Evolutionary conservation across 2,888 invertebrate genomes (phyloP).

Genomic region (Amaurobius ferox): DNA sequence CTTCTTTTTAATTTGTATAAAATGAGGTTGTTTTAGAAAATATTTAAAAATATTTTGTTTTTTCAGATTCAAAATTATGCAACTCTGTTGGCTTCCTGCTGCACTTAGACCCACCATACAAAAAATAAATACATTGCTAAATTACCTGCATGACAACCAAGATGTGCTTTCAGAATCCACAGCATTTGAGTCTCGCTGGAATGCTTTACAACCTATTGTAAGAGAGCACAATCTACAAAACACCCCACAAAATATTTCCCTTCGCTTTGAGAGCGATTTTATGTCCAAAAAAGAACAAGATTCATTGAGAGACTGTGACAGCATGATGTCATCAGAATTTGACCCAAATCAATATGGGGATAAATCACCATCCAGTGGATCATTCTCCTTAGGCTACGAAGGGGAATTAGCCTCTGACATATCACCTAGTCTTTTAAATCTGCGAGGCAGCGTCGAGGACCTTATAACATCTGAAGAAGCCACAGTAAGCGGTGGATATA

Average conservation of each 20-base stretch:
- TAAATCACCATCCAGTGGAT: slow-evolving; percentile 66
- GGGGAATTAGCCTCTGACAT: slow-evolving; percentile 73
- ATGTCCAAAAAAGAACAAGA: slow-evolving; percentile 26
- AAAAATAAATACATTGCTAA: slow-evolving; percentile 80
- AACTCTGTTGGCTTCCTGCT: slow-evolving; percentile 83
- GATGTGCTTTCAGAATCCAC: slow-evolving; percentile 75
- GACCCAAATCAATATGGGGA: slow-evolving; percentile 37
- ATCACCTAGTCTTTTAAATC: slow-evolving; percentile 80
- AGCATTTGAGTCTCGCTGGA: slow-evolving; percentile 87
- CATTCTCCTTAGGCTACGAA: slow-evolving; percentile 61
- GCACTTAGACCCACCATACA: slow-evolving; percentile 79
- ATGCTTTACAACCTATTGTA: slow-evolving; percentile 76
- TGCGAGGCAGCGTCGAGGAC: slow-evolving; percentile 85
- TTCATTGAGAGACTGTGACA: slow-evolving; percentile 34
- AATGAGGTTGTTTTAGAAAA: no score
- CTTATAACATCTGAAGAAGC: slow-evolving; percentile 14
- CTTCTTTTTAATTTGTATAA: no score
- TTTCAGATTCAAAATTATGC: slow-evolving; percentile 84
- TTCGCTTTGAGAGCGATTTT: slow-evolving; percentile 70
- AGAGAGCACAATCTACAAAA: slow-evolving; percentile 38
- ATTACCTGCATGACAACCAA: slow-evolving; percentile 77
- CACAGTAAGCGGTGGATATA: background rate
- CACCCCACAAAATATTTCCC: slow-evolving; percentile 6
- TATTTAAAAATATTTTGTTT: no score
- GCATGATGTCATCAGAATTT: slow-evolving; percentile 37